phyloP scores from a whole-genome alignment of 2,113 vertebrate species.

The Gymnocephalus cernua region DNA sequence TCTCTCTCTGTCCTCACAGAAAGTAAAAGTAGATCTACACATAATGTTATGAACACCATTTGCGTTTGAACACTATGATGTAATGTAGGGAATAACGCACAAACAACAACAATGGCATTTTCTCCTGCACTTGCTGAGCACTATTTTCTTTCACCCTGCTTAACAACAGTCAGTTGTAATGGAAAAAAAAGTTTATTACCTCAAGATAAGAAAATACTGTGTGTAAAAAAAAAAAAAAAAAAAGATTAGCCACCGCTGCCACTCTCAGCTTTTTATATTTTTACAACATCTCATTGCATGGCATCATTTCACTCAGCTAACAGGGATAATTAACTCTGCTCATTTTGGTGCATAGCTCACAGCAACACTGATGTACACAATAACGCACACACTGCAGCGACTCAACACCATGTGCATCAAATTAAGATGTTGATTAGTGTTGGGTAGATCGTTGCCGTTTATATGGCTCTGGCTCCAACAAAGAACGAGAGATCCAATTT shows the following conservation, averaged over 20 bases:
- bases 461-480: constrained; percentile 20
- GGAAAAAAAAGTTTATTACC: background rate
- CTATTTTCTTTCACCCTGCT: too few relatives aligned
- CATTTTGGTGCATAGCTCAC: background rate
- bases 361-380: background rate
- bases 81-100: too few relatives aligned
- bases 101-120: too few relatives aligned
- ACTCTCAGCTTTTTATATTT: background rate
- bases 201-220: background rate
- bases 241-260: background rate
- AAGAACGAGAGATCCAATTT: constrained; percentile 6
- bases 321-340: background rate
- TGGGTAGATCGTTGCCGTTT: constrained; percentile 10
- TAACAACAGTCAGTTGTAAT: background rate
- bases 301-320: background rate
- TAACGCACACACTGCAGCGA: background rate
- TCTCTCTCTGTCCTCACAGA: too few relatives aligned
- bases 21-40: too few relatives aligned
- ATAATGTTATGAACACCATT: too few relatives aligned
- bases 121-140: too few relatives aligned
- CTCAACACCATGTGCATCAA: constrained; percentile 2
- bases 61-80: too few relatives aligned
- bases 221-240: background rate
- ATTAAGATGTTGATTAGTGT: constrained; percentile 26
- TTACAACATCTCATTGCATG: background rate